These are phyloP conservation scores for Troides helena DNA, from an alignment of 2,888 invertebrate species.

Conservation along the genomic window DNA sequence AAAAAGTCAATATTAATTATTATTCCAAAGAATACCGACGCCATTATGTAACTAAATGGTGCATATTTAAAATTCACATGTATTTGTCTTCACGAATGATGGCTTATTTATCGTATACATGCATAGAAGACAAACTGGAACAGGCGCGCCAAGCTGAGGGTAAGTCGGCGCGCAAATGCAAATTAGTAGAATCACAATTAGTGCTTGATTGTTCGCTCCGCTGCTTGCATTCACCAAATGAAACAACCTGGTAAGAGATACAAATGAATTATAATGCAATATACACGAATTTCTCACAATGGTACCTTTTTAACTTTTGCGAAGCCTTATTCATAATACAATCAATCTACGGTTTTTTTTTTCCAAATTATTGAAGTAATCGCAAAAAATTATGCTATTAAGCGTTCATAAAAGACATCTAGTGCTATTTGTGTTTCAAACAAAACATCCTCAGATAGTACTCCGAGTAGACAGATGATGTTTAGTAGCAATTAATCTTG, in stretches of 20 bases:
- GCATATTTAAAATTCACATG: neutral
- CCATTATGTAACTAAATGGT: neutral
- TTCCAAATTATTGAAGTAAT: too few relatives aligned
- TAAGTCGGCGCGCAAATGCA: slow-evolving; percentile 58
- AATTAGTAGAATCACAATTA: slow-evolving; percentile 75
- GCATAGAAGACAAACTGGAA: slow-evolving; percentile 40
- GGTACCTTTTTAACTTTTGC: neutral
- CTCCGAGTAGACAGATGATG: slow-evolving; percentile 73
- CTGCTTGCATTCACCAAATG: slow-evolving; percentile 66
- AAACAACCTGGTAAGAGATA: slow-evolving; percentile 62
- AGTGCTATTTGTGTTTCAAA: slow-evolving; percentile 65
- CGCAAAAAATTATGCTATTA: too few relatives aligned
- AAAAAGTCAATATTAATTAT: neutral
- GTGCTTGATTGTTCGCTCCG: slow-evolving; percentile 63
- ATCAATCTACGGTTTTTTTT: neutral
- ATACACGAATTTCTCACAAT: slow-evolving; percentile 46
- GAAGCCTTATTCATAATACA: neutral
- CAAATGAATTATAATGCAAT: slow-evolving; percentile 58
- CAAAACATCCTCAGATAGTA: slow-evolving; percentile 67
- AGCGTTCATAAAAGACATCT: slow-evolving; percentile 49
- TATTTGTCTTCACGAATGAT: slow-evolving; percentile 5
- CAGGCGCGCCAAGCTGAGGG: slow-evolving; percentile 42
- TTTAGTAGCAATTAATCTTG: slow-evolving; percentile 74
- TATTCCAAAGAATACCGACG: neutral
- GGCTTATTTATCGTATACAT: slow-evolving; percentile 29